Conservation (phyloP, 1,140 invertebrate genomes). For the Dendroctonus valens region DNA sequence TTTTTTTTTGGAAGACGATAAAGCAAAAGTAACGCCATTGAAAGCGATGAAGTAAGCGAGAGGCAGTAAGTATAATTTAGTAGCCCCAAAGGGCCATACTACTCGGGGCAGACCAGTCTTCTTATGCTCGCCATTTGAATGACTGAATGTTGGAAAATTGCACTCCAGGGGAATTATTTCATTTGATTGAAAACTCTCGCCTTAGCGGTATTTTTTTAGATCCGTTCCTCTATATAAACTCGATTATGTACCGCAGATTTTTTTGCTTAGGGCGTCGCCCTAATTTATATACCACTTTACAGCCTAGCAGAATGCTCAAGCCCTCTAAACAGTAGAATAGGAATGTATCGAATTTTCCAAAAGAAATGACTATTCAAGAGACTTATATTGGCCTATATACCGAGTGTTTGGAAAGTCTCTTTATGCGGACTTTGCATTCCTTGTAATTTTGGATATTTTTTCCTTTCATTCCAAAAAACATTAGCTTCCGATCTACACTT, state of each 20-base stretch:
- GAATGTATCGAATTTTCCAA: neutral
- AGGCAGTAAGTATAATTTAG: conserved; percentile 50
- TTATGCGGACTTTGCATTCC: neutral
- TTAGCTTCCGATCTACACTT: neutral
- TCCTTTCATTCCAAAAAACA: neutral
- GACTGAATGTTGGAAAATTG: conserved; percentile 48
- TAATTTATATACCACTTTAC: conserved; percentile 27
- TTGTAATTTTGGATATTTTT: neutral
- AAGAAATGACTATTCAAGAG: neutral
- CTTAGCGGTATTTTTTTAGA: conserved; percentile 48
- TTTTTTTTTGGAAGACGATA: conserved; percentile 5
- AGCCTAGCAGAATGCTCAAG: conserved; percentile 1
- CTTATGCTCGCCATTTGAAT: conserved; percentile 45
- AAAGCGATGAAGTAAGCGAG: conserved; percentile 46
- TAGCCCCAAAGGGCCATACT: conserved; percentile 41
- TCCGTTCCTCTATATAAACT: conserved; percentile 52
- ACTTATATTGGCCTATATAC: neutral
- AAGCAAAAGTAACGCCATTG: conserved; percentile 20
- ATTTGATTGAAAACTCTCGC: conserved; percentile 51
- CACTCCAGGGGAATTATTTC: conserved; percentile 50
- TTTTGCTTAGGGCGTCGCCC: conserved; percentile 17
- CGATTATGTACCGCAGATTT: conserved; percentile 56
- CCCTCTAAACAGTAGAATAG: neutral
- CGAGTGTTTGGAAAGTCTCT: neutral
- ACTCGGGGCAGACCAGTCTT: conserved; percentile 42